Conservation (phyloP, 2,888 invertebrate species). For the Crocallis elinguaria region DNA sequence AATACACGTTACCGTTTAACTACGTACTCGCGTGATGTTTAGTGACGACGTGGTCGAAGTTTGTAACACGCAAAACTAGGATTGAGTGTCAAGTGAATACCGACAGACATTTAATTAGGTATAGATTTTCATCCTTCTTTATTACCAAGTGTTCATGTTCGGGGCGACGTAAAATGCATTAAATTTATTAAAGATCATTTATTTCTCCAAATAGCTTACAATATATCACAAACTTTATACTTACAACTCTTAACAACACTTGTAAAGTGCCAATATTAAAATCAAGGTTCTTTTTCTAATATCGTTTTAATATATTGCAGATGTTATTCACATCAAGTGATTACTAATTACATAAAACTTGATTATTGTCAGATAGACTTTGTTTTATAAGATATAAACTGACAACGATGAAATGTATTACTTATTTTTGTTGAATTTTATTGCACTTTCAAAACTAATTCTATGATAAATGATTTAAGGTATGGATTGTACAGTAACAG, state of each 20-base stretch:
- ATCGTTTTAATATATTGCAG: conserved; percentile 6
- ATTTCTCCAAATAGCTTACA: conserved; percentile 59
- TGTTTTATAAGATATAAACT: neutral
- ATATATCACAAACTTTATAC: conserved; percentile 69
- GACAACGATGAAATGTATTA: neutral
- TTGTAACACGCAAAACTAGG: no score
- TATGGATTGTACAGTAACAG: neutral
- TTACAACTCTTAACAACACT: conserved; percentile 44
- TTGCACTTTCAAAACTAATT: conserved; percentile 1
- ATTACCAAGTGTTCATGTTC: neutral
- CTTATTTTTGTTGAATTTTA: neutral
- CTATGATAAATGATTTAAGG: neutral
- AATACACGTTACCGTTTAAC: no score
- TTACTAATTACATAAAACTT: conserved; percentile 2
- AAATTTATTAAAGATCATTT: conserved; percentile 52
- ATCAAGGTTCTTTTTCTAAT: neutral
- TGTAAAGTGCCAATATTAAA: conserved; percentile 36
- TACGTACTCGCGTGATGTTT: no score
- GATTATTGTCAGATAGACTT: conserved; percentile 14
- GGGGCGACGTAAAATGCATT: neutral
- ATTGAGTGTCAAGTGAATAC: no score
- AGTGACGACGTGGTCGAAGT: no score
- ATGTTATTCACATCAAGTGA: neutral
- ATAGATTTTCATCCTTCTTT: neutral
- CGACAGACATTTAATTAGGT: no score